Percentiles rank a stretch among this genome's conserved stretches.
Conservation (phyloP, 2,113 vertebrate species). For the Benthochromis sp. region DNA sequence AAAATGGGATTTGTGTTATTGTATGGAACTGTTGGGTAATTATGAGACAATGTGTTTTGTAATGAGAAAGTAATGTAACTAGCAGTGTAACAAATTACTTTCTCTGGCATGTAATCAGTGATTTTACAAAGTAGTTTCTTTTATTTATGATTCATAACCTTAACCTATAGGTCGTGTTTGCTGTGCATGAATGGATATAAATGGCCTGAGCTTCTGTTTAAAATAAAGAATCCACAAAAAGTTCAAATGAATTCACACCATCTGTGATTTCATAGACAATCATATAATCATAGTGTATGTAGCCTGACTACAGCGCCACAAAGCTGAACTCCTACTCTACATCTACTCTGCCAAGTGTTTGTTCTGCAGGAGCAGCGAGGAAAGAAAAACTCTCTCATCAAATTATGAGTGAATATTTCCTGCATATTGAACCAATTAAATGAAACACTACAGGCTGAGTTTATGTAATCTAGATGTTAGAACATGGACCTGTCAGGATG, state of each 20-base stretch:
- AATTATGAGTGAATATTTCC: background rate
- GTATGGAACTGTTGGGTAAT: background rate
- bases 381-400: background rate
- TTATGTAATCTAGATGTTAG: slow-evolving; percentile 24
- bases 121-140: background rate
- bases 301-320: background rate
- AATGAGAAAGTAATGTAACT: background rate
- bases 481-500: background rate
- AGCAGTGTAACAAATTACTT: background rate
- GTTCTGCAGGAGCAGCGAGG: background rate
- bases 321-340: background rate
- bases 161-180: background rate
- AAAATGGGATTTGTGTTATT: background rate
- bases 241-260: background rate
- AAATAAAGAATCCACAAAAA: background rate
- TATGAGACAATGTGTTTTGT: background rate
- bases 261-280: background rate
- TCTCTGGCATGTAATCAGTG: background rate
- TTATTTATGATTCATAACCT: background rate
- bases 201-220: background rate
- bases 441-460: background rate
- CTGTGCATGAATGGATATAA: background rate
- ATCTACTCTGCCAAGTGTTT: background rate
- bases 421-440: slow-evolving; percentile 8
- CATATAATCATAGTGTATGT: background rate